These are phyloP conservation scores for Cynaeus angustus DNA, from an alignment of 2,888 invertebrate genomes.

Conservation along the genomic window DNA sequence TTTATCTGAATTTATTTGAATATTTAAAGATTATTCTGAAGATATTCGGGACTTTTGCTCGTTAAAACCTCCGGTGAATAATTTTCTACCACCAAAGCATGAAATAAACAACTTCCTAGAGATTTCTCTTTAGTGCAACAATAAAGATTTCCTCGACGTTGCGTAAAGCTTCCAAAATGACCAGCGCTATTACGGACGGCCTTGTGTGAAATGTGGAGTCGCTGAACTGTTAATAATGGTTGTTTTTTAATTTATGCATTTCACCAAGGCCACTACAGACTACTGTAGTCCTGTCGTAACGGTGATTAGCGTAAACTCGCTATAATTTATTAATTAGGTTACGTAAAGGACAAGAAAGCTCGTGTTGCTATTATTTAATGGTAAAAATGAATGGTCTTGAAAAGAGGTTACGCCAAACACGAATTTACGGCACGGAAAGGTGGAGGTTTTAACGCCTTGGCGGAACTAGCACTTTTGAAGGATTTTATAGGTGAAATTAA, in stretches of 20 bases:
- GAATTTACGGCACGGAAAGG: not conserved
- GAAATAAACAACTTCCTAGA: conserved; percentile 24
- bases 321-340: conserved; percentile 13
- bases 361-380: conserved; percentile 1
- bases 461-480: not conserved
- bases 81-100: not conserved
- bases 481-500: no score
- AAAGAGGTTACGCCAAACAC: not conserved
- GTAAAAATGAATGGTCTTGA: conserved; percentile 12
- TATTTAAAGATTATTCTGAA: no score
- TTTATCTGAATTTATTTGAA: no score
- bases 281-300: conserved; percentile 31
- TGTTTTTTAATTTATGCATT: conserved; percentile 25
- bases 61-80: not conserved
- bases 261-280: conserved; percentile 28
- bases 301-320: conserved; percentile 23
- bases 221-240: conserved; percentile 44
- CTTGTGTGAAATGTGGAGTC: conserved; percentile 43
- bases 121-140: conserved; percentile 13
- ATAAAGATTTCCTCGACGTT: conserved; percentile 24
- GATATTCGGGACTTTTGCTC: no score
- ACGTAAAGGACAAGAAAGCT: conserved; percentile 5
- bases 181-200: conserved; percentile 24
- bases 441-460: not conserved
- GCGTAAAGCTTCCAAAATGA: conserved; percentile 30